phyloP scores from a whole-genome alignment of 1,140 invertebrate genomes.

The Marisa cornuarietis region DNA sequence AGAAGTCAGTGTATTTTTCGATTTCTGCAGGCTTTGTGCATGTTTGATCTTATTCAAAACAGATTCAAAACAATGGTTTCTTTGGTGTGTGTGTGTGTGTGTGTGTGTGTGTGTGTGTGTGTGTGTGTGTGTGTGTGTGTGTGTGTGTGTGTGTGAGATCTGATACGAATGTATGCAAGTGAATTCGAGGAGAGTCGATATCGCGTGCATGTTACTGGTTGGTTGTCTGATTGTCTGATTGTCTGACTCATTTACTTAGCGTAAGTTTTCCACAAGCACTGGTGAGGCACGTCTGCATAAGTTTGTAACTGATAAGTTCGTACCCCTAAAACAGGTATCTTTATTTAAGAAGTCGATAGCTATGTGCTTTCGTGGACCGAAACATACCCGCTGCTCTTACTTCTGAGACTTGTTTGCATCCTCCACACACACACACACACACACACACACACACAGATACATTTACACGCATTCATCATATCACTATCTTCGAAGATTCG shows the following conservation, averaged over 20 bases:
- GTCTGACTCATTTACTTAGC: not conserved
- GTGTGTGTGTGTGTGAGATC: not conserved
- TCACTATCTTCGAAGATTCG: too few relatives aligned
- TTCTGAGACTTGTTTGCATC: not conserved
- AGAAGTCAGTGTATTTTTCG: not conserved
- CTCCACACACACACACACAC: conserved; percentile 2
- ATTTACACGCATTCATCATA: not conserved
- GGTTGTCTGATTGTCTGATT: not conserved
- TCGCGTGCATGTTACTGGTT: conserved; percentile 1
- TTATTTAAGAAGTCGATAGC: not conserved
- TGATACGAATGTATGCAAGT: not conserved
- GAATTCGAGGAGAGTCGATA: not conserved
- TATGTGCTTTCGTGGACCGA: not conserved
- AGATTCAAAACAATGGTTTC: too few relatives aligned
- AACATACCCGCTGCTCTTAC: not conserved
- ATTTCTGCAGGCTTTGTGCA: not conserved
- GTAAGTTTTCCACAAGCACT: not conserved
- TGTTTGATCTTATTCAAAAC: not conserved
- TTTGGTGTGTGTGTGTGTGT: not conserved
- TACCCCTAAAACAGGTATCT: not conserved
- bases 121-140: not conserved
- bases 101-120: not conserved
- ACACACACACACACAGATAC: not conserved
- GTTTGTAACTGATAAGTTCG: too few relatives aligned
- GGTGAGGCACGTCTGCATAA: not conserved